These are phyloP conservation scores for Cybosia mesomella DNA, from an alignment of 2,888 invertebrate species.

Conservation along the genomic window DNA sequence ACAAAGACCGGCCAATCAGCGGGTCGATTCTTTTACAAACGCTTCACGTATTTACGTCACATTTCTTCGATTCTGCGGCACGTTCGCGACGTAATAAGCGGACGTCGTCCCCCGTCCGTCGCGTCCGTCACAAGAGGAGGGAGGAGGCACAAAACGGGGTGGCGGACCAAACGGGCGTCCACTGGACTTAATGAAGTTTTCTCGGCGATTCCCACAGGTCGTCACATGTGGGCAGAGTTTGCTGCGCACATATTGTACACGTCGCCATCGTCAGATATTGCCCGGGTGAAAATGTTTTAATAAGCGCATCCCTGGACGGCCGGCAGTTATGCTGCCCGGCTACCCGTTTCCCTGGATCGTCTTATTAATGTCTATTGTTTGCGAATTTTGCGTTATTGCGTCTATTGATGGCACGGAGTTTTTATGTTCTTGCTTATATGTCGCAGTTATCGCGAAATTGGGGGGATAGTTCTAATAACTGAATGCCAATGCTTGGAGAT, in stretches of 20 bases:
- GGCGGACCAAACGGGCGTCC: conserved; percentile 61
- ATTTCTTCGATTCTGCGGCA: conserved; percentile 87
- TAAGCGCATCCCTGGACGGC: conserved; percentile 82
- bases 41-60: conserved; percentile 84
- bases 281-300: conserved; percentile 84
- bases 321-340: conserved; percentile 61
- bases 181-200: conserved; percentile 87
- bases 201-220: conserved; percentile 87
- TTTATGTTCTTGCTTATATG: conserved; percentile 50
- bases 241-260: conserved; percentile 84
- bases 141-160: conserved; percentile 52
- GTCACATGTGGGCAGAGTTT: conserved; percentile 84
- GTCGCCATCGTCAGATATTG: conserved; percentile 82
- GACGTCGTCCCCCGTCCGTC: conserved; percentile 72
- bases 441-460: conserved; percentile 19
- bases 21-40: conserved; percentile 77
- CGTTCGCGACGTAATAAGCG: conserved; percentile 86
- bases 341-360: conserved; percentile 67
- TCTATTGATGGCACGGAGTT: conserved; percentile 64
- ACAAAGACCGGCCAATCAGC: conserved; percentile 82
- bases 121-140: conserved; percentile 67
- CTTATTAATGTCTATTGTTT: conserved; percentile 87
- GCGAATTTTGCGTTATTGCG: conserved; percentile 82
- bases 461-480: conserved; percentile 19
- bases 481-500: neutral